phyloP scores from a whole-genome alignment of 2,113 vertebrate species.

The Anhinga rufa region DNA sequence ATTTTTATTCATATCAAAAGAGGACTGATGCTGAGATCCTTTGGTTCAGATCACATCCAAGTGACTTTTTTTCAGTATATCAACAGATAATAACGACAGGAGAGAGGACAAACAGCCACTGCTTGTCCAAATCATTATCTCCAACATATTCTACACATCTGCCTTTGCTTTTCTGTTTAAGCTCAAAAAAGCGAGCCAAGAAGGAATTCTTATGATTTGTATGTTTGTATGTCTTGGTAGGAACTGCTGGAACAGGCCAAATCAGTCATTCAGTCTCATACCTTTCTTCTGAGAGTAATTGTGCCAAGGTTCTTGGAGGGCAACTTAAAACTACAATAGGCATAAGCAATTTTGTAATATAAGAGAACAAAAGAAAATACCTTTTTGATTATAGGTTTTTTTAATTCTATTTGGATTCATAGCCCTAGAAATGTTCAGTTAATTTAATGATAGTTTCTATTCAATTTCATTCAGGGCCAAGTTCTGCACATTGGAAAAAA shows the following conservation, averaged over 20 bases:
- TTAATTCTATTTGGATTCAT: neutral
- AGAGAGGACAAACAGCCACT: neutral
- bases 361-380: neutral
- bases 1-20: neutral
- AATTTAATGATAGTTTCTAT: neutral
- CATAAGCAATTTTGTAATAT: neutral
- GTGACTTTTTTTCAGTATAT: neutral
- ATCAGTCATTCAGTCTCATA: neutral
- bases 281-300: neutral
- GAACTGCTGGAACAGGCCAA: neutral
- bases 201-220: neutral
- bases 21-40: neutral
- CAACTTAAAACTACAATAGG: neutral
- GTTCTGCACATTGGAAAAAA: neutral
- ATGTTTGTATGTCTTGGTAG: neutral
- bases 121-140: neutral
- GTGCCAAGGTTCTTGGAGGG: neutral
- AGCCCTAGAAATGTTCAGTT: neutral
- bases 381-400: neutral
- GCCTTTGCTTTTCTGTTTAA: slow-evolving; percentile 23
- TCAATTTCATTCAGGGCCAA: neutral
- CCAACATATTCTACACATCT: neutral
- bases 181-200: neutral
- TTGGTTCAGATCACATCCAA: neutral
- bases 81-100: neutral